Base-by-base conservation (phyloP, 37 sponge, comb jelly and placozoan genomes). In the Hormiphora californensis region DNA sequence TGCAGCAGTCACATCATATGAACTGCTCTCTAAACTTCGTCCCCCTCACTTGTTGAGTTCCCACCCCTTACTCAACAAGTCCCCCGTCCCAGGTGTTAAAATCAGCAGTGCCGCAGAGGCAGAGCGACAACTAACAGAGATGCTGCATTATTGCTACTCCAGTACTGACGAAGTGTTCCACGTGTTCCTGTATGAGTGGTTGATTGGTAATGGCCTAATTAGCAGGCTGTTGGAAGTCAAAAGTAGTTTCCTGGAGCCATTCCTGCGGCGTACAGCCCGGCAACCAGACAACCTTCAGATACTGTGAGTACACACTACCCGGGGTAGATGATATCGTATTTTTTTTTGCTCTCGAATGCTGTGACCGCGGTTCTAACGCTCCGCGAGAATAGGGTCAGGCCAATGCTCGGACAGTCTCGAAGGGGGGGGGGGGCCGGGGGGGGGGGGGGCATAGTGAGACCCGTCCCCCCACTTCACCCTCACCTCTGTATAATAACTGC, bases 141-240 rank as follows among this genome's bases (percentile, higher is more conserved):
- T 73, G 81, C 46, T 73, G 81, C 39, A 73, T 7, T 73, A 27
- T 46, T 73, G 81, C 38, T 73, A 73, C 81, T 19, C 4, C n/a
- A 86, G 86, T 15, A 86, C 36, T 55, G 59, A 86, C 44, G 59
- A 86, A 34, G 86, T 98, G 85, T 88, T 98, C 54, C 99, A 98
- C 63, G 90, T 93, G 34, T 78, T 89, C 5, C 86, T 93, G 32
- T 98, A 98, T 90, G 88, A 89, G 53, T 95, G 96, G 94, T 63
- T 95, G 86, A 89, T 95, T 41, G 39, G 87, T 0, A 68, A 43
- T 27, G 67, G 87, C 15, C 86, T 91, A 30, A 40, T 86, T 0
- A 94, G 92, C 67, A 85, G 85, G 51, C 89, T 97, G 32, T 90
- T 97, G 30, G 91, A 94, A 88, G 90, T 95, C 21, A 39, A 33